Evolutionary conservation across 2,113 vertebrate species (phyloP).

Genomic region (Copsychus sechellarum): DNA sequence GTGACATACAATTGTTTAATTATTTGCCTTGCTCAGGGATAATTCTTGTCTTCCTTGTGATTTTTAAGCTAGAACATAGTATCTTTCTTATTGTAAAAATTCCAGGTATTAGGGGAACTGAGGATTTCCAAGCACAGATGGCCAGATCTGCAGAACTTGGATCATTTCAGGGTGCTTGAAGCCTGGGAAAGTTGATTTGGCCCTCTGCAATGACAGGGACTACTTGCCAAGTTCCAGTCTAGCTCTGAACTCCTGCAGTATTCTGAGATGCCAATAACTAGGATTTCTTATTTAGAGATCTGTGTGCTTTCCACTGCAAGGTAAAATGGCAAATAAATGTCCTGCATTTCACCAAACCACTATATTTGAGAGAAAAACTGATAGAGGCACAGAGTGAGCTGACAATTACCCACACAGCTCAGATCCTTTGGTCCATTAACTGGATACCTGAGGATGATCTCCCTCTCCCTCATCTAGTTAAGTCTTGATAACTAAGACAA

Average conservation of each 20-base stretch:
- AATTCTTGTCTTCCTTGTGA: not conserved
- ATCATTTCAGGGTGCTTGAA: conserved; percentile 57
- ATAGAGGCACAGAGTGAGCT: not conserved
- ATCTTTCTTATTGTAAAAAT: conserved; percentile 51
- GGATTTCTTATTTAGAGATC: conserved; percentile 60
- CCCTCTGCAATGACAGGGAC: conserved; percentile 51
- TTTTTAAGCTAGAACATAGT: conserved; percentile 18
- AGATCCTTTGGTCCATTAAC: not conserved
- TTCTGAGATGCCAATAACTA: conserved; percentile 42
- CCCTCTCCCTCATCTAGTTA: not conserved
- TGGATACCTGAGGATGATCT: not conserved
- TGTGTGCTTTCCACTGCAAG: conserved; percentile 21
- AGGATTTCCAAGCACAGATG: conserved; percentile 67
- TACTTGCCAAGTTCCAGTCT: conserved; percentile 61
- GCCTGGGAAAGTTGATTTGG: conserved; percentile 66
- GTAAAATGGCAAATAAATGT: conserved; percentile 3
- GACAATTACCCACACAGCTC: not conserved
- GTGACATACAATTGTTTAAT: not conserved
- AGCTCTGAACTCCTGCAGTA: conserved; percentile 57
- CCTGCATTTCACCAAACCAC: not conserved
- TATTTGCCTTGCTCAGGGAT: not conserved
- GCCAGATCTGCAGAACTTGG: conserved; percentile 60
- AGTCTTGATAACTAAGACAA: not conserved
- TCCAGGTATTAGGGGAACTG: conserved; percentile 48
- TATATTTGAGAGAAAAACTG: not conserved